Evolutionary conservation across 1,140 invertebrate species (phyloP), one percentile per base, ranked within the genome.

Genomic region (Drosophila sulfurigaster): DNA sequence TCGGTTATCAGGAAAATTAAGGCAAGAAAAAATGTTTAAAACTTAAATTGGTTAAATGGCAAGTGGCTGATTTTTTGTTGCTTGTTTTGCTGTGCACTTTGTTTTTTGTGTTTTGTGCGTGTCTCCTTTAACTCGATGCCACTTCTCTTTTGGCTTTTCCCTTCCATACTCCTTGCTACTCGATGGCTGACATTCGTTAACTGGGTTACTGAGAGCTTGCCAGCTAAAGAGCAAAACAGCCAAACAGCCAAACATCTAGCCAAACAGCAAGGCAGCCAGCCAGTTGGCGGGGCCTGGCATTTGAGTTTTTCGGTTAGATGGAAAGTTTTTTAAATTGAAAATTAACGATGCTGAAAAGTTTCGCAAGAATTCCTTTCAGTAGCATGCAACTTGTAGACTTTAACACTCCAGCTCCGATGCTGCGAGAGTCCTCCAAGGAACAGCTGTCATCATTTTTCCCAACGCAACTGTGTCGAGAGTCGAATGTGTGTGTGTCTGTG

Each of bases 321-420:
- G 75, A 81, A 85, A 85, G 65, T 85, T 85, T 85, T 75, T 78
- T 80, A 85, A 85, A 85, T 85, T 85, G 82, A 85, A 85, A 85
- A 85, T 85, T 85, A 85, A 85, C 82, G 82, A 85, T 85, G 82
- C 81, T 85, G 82, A 85, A 82, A 85, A 85, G 74, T 85, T 85
- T 80, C 60, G 62, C 78, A 82, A 82, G 80, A 82, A 82, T 82
- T 82, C 59, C 66, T 65, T 75, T 70, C 75, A 64, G 72, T 62
- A 64, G 54, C 65, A 45, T 78, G 79, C 70, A 63, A 81, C 67
- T 80, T 80, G 79, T 64, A 74, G 78, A 80, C 77, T 80, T 80
- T 70, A 78, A 74, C 49, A 74, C 51, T 49, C 71, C 62, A 10
- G n/a, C 46, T 43, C 46, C 41, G n/a, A n/a, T 70, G 20, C 35